Evolutionary conservation across 2,888 invertebrate species (phyloP).

Genomic region (Thymelicus acteon): DNA sequence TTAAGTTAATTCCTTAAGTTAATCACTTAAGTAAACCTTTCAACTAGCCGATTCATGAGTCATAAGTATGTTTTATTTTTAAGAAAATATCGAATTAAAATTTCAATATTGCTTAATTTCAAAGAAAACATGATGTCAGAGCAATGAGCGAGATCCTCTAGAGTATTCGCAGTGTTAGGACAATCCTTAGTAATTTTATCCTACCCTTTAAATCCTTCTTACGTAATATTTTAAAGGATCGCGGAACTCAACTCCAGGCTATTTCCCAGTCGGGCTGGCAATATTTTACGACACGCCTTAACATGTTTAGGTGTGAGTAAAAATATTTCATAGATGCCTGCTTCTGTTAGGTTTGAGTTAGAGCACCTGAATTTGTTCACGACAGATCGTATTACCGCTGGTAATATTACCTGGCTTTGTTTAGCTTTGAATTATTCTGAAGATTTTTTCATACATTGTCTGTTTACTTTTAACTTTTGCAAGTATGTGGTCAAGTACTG

Average conservation of each 20-base stretch:
- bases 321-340: conserved; percentile 17
- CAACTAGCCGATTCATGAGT: too few species aligned
- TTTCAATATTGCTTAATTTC: too few species aligned
- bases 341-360: conserved; percentile 9
- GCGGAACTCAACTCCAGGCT: conserved; percentile 1
- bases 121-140: background rate
- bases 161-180: too few species aligned
- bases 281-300: conserved; percentile 12
- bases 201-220: background rate
- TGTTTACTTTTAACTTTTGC: too few species aligned
- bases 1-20: too few species aligned
- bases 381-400: background rate
- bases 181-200: background rate
- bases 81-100: too few species aligned
- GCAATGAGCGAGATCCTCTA: background rate
- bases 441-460: too few species aligned
- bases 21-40: too few species aligned
- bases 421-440: too few species aligned
- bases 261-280: conserved; percentile 13
- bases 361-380: background rate
- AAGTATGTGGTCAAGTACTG: too few species aligned
- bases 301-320: conserved; percentile 8
- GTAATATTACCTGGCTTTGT: background rate
- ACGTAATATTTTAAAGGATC: background rate
- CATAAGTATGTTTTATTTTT: too few species aligned